Conservation (phyloP, 2,113 vertebrate species). For the Vidua macroura region DNA sequence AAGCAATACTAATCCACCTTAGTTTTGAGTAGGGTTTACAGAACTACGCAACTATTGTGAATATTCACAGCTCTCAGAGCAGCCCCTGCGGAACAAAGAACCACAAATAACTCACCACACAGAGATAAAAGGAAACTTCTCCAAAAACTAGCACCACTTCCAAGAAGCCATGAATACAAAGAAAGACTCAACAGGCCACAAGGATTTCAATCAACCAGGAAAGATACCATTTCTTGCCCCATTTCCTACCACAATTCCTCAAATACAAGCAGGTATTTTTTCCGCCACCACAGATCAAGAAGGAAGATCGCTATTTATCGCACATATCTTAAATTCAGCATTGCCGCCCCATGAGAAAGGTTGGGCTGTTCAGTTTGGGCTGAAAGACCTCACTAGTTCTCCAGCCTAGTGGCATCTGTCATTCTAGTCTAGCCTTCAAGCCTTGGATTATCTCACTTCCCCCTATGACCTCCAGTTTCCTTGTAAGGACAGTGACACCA, state of each 20-base stretch:
- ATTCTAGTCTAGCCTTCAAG: not conserved
- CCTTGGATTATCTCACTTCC: not conserved
- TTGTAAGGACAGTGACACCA: not conserved
- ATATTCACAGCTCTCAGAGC: not conserved
- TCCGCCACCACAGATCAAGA: not conserved
- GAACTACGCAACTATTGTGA: not conserved
- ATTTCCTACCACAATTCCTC: not conserved
- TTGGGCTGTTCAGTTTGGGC: not conserved
- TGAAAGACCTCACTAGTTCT: not conserved
- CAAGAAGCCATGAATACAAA: not conserved
- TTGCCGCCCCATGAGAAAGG: not conserved
- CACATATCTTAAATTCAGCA: not conserved
- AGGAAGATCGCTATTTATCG: not conserved
- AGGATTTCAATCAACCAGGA: not conserved
- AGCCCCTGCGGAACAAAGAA: not conserved
- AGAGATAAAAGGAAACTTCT: not conserved
- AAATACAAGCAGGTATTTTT: not conserved
- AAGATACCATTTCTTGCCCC: not conserved
- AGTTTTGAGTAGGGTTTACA: not conserved
- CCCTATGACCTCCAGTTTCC: not conserved
- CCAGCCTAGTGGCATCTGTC: not conserved
- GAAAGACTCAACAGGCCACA: not conserved
- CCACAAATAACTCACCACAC: not conserved
- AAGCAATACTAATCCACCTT: not conserved
- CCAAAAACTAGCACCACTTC: not conserved